Evolutionary conservation across 2,113 vertebrate genomes (phyloP), one percentile per base, ranked within the genome.

Genomic region (Caretta caretta): DNA sequence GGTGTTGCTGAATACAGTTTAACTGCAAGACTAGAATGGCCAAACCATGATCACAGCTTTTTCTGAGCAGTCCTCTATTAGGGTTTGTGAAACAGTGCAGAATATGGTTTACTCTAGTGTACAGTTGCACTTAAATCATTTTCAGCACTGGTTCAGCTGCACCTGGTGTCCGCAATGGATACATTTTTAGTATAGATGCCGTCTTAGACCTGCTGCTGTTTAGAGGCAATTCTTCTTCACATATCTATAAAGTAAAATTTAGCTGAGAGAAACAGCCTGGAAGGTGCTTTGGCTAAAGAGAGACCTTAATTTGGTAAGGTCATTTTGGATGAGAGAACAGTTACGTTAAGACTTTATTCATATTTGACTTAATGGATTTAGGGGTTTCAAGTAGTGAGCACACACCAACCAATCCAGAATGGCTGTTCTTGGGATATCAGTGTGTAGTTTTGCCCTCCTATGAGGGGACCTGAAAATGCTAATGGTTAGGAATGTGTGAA

Each of bases 251-350:
- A 13, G 29, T 69, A 31, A 16, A 69, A 75, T 25, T 49, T 65
- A 49, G 13, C 12, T 53, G n/a, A 75, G 35, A 86, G n/a, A 53
- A 54, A 14, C 50, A 35, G 29, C 4, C 35, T 53, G 49, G n/a
- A 51, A 75, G 50, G 25, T 19, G 25, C 51, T 54, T 86, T 86
- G 65, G 25, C 7, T 51, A 46, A 5, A 42, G 84, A 38, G n/a
- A 56, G 84, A 97, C 57, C 86, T 92, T 88, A 92, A 93, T 93
- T 93, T 88, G 83, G 31, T 96, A 89, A 85, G 76, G 78, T 92
- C 90, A 82, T 91, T 95, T 87, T 90, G 92, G 79, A 93, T 54
- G 80, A 94, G 83, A 95, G 86, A 90, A 54, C 49, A 62, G 59
- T 35, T 83, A 78, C 3, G 53, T 46, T 94, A 90, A 94, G 35